Evolutionary conservation across 2,888 invertebrate genomes (phyloP), one percentile per base, ranked within the genome.

Genomic region (Cyclophora albipunctata): DNA sequence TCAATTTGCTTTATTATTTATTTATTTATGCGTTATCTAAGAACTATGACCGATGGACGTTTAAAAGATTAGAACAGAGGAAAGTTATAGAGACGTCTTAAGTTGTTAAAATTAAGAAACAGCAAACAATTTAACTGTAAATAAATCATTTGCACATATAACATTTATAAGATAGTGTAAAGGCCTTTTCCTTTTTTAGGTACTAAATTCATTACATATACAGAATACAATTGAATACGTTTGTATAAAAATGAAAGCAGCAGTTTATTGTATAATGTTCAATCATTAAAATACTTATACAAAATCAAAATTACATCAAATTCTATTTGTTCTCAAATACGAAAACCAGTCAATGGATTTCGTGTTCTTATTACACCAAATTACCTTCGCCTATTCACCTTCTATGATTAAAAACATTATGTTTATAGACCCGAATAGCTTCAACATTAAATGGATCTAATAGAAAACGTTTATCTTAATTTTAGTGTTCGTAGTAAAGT

Each of bases 1-100:
- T 87, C 87, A 87, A 87, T 87, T 87, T 82, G 76, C 80, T 87
- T 85, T 86, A 86, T 84, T 84, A 84, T 84, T 82, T 87, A 85
- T 86, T 86, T 87, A 86, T 85, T 84, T 86, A 85, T 84, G 80
- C 82, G 75, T 84, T 81, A 82, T 81, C 73, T 71, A 67, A 58
- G 67, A 77, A 82, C 79, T 78, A 85, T 83, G 81, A 84, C 75
- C 73, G 73, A 78, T 78, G 71, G 63, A 62, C 69, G 64, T 63
- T 60, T 37, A 57, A 58, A 63, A 46, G 49, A 55, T 53, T 50
- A 59, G 44, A 67, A 64, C 73, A 66, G 75, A 37, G 44, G 56
- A 62, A 65, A 64, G 46, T 41, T 34, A 46, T 73, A 47, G 81
- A 84, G 76, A 52, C 44, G 60, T 20, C 7, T 47, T 34, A 5